phyloP scores from a whole-genome alignment of 37 sponge, comb jelly and placozoan species.

The Agelas oroides region DNA sequence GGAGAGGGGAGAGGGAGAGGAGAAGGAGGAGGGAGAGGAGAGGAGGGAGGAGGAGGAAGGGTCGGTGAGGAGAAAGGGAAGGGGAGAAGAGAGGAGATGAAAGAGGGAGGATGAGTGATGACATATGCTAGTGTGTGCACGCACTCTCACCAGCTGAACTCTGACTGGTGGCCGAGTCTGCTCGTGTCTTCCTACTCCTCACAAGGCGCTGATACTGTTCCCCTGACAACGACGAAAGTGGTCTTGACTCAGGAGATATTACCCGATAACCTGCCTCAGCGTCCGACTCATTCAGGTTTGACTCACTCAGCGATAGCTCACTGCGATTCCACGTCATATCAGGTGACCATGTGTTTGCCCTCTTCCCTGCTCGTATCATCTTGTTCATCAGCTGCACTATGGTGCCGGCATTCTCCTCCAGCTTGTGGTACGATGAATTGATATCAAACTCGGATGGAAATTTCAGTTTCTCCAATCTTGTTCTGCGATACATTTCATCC shows the following conservation, averaged over 20 bases:
- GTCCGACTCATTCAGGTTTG: neutral
- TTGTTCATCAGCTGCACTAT: neutral
- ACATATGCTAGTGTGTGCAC: no score
- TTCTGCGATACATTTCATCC: constrained; percentile 43
- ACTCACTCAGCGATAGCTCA: constrained; percentile 33
- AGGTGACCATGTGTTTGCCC: neutral
- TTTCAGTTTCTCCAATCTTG: constrained; percentile 40
- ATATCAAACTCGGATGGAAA: constrained; percentile 57
- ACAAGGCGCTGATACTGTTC: no score
- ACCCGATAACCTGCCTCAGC: neutral
- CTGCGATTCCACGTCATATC: neutral
- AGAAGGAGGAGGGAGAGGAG: no score
- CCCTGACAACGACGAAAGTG: neutral
- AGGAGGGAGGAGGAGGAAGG: neutral
- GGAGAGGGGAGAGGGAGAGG: no score
- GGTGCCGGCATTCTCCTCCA: constrained; percentile 2
- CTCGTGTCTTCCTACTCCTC: neutral
- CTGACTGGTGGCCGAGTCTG: constrained; percentile 17
- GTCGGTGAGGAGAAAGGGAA: neutral
- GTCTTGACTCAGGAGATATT: neutral
- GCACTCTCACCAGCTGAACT: constrained; percentile 22
- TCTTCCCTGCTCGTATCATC: constrained; percentile 1
- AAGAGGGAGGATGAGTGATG: no score
- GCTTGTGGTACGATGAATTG: constrained; percentile 8
- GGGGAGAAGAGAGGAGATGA: no score